phyloP scores from a whole-genome alignment of 2,888 invertebrate genomes.

The Tenthredo distinguenda region DNA sequence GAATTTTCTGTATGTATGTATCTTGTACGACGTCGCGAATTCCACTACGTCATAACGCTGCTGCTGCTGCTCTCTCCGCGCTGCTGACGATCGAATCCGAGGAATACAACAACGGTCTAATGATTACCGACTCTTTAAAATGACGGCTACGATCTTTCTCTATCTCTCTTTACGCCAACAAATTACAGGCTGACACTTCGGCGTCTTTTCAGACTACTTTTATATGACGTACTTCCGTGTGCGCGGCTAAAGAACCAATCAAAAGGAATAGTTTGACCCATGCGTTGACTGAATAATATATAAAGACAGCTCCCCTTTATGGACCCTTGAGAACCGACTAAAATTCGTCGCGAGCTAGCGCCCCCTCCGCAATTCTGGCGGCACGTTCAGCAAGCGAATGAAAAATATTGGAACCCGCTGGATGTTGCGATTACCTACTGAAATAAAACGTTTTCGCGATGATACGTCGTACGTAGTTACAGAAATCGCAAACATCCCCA shows the following conservation, averaged over 20 bases:
- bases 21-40: neutral
- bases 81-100: neutral
- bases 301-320: too few species aligned
- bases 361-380: too few species aligned
- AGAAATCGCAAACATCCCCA: too few species aligned
- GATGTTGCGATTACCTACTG: too few species aligned
- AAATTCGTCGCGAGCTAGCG: too few species aligned
- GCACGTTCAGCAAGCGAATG: too few species aligned
- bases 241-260: slow-evolving; percentile 2
- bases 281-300: neutral
- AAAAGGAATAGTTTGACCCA: neutral
- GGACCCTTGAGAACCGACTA: too few species aligned
- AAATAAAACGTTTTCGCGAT: too few species aligned
- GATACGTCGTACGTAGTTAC: too few species aligned
- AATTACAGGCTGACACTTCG: neutral
- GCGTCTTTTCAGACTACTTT: slow-evolving; percentile 7
- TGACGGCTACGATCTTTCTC: neutral
- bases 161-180: neutral
- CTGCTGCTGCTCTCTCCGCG: neutral
- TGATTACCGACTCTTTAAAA: neutral
- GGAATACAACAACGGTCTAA: neutral
- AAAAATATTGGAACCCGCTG: too few species aligned
- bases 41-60: neutral
- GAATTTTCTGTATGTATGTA: neutral
- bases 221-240: slow-evolving; percentile 30